These are phyloP conservation scores for Meleagris gallopavo DNA, from an alignment of 2,113 vertebrate species.

Conservation along the genomic window DNA sequence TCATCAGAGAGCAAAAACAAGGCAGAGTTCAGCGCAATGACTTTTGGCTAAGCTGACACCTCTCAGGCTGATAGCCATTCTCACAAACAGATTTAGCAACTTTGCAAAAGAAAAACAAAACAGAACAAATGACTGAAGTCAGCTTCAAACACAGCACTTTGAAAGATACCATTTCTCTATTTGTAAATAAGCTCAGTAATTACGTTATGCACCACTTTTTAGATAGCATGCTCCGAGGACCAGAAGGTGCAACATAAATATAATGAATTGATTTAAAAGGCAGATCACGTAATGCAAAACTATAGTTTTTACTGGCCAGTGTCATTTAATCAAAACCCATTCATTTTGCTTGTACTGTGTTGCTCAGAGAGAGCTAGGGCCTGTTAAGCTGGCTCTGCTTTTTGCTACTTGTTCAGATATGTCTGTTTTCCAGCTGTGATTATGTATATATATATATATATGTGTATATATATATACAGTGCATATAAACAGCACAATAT, in stretches of 20 bases:
- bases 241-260: constrained; percentile 16
- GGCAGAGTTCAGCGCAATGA: not conserved
- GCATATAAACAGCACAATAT: not conserved
- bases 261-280: constrained; percentile 51
- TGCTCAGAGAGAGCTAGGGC: not conserved
- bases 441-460: not conserved
- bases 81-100: not conserved
- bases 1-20: constrained; percentile 30
- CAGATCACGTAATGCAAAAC: not conserved
- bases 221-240: constrained; percentile 58
- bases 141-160: not conserved
- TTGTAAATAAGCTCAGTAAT: not conserved
- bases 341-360: not conserved
- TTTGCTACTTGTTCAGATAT: constrained; percentile 22
- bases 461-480: constrained; percentile 4
- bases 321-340: constrained; percentile 21
- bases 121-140: not conserved
- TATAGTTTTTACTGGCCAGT: not conserved
- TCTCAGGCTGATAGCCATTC: constrained; percentile 1
- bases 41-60: constrained; percentile 25
- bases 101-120: not conserved
- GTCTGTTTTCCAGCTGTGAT: not conserved
- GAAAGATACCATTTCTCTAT: not conserved
- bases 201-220: not conserved
- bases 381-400: not conserved